Conservation (phyloP, 1,140 invertebrate genomes). For the Drosophila sechellia region DNA sequence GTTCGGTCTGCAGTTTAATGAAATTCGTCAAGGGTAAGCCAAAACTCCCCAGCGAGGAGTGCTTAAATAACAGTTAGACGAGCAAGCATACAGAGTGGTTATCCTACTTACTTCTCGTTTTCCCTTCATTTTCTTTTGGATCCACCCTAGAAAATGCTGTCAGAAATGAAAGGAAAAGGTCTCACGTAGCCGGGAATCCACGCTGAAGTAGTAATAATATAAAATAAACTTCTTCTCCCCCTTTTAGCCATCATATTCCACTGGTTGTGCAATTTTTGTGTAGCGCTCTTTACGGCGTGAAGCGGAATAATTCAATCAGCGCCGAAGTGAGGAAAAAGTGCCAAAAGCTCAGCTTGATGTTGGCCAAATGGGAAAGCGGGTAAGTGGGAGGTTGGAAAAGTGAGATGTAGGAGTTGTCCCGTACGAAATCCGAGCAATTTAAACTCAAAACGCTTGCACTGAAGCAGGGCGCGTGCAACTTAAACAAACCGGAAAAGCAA, state of each 20-base stretch:
- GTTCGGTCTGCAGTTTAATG: conserved; percentile 24
- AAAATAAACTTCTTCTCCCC: conserved; percentile 59
- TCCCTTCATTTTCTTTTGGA: not conserved
- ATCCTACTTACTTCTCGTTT: conserved; percentile 7
- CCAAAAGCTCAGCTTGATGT: conserved; percentile 45
- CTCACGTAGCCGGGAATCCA: conserved; percentile 58
- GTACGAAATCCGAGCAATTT: conserved; percentile 74
- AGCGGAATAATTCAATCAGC: conserved; percentile 80
- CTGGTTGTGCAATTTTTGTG: conserved; percentile 44
- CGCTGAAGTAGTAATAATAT: conserved; percentile 74
- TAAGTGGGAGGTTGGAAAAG: not conserved
- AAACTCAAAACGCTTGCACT: conserved; percentile 77
- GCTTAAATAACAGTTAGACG: conserved; percentile 45
- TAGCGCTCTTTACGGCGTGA: conserved; percentile 71
- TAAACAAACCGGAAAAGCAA: conserved; percentile 81
- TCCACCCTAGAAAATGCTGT: conserved; percentile 19
- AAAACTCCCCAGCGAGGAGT: conserved; percentile 8
- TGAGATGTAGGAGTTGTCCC: conserved; percentile 3
- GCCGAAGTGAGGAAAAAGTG: conserved; percentile 61
- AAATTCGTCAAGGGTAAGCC: conserved; percentile 26
- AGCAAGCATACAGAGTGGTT: conserved; percentile 20
- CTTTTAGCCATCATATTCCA: conserved; percentile 39
- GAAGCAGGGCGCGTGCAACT: conserved; percentile 69
- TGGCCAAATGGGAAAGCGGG: conserved; percentile 5
- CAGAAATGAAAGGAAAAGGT: conserved; percentile 60